A percentile compares a stretch with the other conserved stretches of the same genome.
These are phyloP conservation scores for Apamea sordens DNA, from an alignment of 2,888 invertebrate species.

Conservation along the genomic window DNA sequence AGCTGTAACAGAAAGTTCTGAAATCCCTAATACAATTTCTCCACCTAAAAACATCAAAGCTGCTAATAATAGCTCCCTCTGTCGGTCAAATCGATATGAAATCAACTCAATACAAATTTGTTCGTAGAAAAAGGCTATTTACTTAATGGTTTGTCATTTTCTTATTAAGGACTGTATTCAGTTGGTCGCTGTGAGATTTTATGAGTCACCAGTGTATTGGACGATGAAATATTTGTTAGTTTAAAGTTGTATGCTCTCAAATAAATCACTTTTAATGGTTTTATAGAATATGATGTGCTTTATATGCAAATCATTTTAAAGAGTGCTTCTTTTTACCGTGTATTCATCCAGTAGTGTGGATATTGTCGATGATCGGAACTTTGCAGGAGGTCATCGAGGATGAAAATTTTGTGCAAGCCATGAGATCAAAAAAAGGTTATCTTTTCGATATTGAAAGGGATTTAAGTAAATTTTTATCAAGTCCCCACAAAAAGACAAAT, in stretches of 20 bases:
- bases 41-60: conserved; percentile 35
- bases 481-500: neutral
- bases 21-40: conserved; percentile 28
- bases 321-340: neutral
- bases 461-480: neutral
- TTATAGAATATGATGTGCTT: conserved; percentile 28
- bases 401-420: neutral
- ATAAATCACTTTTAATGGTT: conserved; percentile 55
- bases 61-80: conserved; percentile 48
- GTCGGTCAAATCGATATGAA: conserved; percentile 59
- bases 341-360: neutral
- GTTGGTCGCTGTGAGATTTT: conserved; percentile 30
- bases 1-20: conserved; percentile 8
- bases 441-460: neutral
- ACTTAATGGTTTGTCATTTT: conserved; percentile 47
- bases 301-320: conserved; percentile 14
- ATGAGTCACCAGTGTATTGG: conserved; percentile 50
- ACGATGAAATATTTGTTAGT: conserved; percentile 49
- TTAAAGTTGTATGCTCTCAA: conserved; percentile 37
- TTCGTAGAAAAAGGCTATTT: conserved; percentile 50
- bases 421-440: neutral
- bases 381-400: neutral
- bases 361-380: neutral
- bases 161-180: conserved; percentile 53
- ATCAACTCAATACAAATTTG: conserved; percentile 48